Evolutionary conservation across 2,797 vertebrate species (phyloP), one percentile per base, ranked within the genome.

Genomic region (Cossypha dichroa): DNA sequence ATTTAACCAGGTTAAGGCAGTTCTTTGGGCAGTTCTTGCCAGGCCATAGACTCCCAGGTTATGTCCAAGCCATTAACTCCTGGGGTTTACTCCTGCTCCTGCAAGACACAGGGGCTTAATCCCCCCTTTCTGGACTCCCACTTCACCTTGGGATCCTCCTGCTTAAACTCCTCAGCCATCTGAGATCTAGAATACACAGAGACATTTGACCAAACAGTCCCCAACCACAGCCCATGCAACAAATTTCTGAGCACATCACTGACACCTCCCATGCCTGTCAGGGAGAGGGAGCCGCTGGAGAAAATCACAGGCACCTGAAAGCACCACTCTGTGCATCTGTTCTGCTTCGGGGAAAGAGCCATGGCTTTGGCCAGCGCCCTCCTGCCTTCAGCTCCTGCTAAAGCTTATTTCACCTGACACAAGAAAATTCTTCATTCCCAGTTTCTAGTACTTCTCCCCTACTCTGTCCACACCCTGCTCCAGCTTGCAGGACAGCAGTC

Each of bases 341-440:
- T n/a, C 62, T 91, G 34, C 38, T 36, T 36, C 0, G 0, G 58
- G 41, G 33, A 31, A 78, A 64, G 23, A 48, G 21, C 17, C 36
- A 15, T 0, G 0, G 34, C 60, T 88, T 76, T 23, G 38, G 34
- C 10, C 0, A 0, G 15, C 31, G 46, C 33, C 12, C 34, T 74
- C 56, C 36, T 76, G 38, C 36, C 58, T 72, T 60, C 78, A 34
- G 41, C 34, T 54, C 41, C 29, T 23, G 7, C 26, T 85, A 21
- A 75, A 49, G 29, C 6, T 41, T 62, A 64, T 22, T 60, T 81
- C 34, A 56, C 10, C 46, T 19, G 46, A 54, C 31, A 64, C 1
- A n/a, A 33, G 15, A 29, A 68, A 76, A 82, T 15, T 22, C 63
- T 55, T 62, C n/a, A 33, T 63, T 63, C 55, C 28, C 45, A 33